A percentile compares a stretch with the other conserved stretches of the same genome.
phyloP scores from a whole-genome alignment of 2,888 invertebrate species.

The Caenorhabditis panamensis region DNA sequence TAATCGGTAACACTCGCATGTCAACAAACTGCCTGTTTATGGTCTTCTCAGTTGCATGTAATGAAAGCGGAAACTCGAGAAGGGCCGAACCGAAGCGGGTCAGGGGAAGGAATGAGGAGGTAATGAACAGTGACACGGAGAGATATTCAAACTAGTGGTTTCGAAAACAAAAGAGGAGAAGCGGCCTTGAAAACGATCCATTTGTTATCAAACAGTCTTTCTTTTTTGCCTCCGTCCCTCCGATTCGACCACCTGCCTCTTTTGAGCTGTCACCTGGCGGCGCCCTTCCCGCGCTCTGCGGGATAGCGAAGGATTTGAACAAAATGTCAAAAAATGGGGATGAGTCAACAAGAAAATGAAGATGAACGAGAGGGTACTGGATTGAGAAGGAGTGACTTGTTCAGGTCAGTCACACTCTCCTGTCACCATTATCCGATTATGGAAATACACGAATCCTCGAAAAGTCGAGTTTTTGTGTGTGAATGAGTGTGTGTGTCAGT shows the following conservation, averaged over 20 bases:
- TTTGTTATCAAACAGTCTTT: slow-evolving; percentile 47
- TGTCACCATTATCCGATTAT: slow-evolving; percentile 47
- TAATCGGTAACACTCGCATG: slow-evolving; percentile 60
- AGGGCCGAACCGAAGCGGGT: background rate
- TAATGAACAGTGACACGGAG: background rate
- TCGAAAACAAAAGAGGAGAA: slow-evolving; percentile 16
- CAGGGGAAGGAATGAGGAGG: background rate
- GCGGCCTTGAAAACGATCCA: slow-evolving; percentile 48
- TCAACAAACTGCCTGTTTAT: slow-evolving; percentile 38
- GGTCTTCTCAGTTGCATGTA: slow-evolving; percentile 23
- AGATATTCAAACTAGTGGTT: slow-evolving; percentile 29
- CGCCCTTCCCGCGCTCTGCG: slow-evolving; percentile 19
- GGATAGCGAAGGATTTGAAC: slow-evolving; percentile 9
- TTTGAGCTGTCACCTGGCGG: slow-evolving; percentile 59
- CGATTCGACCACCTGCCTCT: slow-evolving; percentile 38
- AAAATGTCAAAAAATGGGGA: slow-evolving; percentile 45
- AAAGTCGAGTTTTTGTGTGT: slow-evolving; percentile 10
- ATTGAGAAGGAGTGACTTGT: slow-evolving; percentile 1
- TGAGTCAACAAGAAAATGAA: slow-evolving; percentile 27
- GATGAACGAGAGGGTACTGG: background rate
- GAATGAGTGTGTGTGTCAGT: slow-evolving; percentile 20
- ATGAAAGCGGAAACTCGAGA: background rate
- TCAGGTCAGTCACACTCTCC: slow-evolving; percentile 46
- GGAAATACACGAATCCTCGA: slow-evolving; percentile 35
- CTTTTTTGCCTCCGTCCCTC: background rate